phyloP scores from a whole-genome alignment of 2,797 vertebrate species.

The Mustela erminea region DNA sequence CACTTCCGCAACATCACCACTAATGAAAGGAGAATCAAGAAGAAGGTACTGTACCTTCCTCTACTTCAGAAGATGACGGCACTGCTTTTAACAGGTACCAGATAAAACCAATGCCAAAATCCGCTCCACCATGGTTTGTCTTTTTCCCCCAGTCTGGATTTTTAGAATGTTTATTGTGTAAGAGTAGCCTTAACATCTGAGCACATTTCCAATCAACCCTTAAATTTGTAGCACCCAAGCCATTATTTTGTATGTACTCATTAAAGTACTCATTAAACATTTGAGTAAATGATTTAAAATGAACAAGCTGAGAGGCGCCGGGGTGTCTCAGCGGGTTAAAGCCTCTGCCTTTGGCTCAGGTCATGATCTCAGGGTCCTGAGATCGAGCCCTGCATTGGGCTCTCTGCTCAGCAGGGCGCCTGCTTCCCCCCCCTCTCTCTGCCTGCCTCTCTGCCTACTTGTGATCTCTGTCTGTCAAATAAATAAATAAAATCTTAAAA shows the following conservation, averaged over 20 bases:
- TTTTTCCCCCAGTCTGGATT: background rate
- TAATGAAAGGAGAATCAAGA: background rate
- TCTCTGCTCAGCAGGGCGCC: too few relatives aligned
- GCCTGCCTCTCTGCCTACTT: too few relatives aligned
- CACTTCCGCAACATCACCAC: background rate
- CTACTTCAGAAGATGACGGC: background rate
- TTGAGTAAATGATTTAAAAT: constrained; percentile 3
- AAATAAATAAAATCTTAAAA: too few relatives aligned
- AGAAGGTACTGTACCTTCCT: background rate
- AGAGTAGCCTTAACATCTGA: background rate
- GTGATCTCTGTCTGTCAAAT: too few relatives aligned
- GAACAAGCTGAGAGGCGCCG: background rate
- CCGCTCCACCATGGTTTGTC: background rate
- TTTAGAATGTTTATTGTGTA: background rate
- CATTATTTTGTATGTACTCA: background rate
- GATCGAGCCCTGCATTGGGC: too few relatives aligned
- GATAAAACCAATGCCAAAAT: background rate
- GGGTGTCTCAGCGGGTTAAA: too few relatives aligned
- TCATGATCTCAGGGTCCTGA: too few relatives aligned
- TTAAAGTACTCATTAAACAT: background rate
- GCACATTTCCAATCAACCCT: background rate
- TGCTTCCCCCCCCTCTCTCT: too few relatives aligned
- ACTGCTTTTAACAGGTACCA: background rate
- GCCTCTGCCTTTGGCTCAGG: too few relatives aligned
- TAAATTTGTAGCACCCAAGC: background rate